These are phyloP conservation scores for Oplegnathus fasciatus DNA, from an alignment of 2,113 vertebrate genomes.

Conservation along the genomic window DNA sequence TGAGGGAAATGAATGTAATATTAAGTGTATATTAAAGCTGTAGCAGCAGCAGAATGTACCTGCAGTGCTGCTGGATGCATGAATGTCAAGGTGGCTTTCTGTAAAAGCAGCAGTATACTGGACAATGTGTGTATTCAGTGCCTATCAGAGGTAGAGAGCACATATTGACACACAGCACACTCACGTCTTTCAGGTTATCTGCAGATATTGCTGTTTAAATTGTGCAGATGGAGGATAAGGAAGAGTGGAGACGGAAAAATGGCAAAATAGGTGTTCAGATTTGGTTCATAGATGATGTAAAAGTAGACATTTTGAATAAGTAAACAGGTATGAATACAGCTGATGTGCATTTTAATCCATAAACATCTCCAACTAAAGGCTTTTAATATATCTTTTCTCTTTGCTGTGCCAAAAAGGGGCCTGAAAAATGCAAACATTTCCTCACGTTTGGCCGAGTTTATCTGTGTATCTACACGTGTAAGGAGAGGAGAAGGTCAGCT, in stretches of 20 bases:
- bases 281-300: neutral
- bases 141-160: neutral
- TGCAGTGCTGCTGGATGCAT: slow-evolving; percentile 15
- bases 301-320: neutral
- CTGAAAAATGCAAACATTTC: slow-evolving; percentile 1
- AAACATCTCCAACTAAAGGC: neutral
- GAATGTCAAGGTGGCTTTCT: neutral
- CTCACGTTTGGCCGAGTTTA: neutral
- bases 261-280: neutral
- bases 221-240: no score
- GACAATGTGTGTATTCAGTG: neutral
- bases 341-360: neutral
- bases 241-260: fast-evolving
- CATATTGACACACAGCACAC: neutral
- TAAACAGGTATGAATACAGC: neutral
- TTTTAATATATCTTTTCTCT: neutral
- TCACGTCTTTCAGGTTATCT: neutral
- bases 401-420: neutral
- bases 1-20: slow-evolving; percentile 14
- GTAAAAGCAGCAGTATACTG: neutral
- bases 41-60: slow-evolving; percentile 19
- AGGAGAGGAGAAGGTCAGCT: slow-evolving; percentile 50
- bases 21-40: slow-evolving; percentile 31
- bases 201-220: neutral
- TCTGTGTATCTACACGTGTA: slow-evolving; percentile 4